Conservation (phyloP, 2,888 invertebrate species). For the Synanthedon myopaeformis region DNA sequence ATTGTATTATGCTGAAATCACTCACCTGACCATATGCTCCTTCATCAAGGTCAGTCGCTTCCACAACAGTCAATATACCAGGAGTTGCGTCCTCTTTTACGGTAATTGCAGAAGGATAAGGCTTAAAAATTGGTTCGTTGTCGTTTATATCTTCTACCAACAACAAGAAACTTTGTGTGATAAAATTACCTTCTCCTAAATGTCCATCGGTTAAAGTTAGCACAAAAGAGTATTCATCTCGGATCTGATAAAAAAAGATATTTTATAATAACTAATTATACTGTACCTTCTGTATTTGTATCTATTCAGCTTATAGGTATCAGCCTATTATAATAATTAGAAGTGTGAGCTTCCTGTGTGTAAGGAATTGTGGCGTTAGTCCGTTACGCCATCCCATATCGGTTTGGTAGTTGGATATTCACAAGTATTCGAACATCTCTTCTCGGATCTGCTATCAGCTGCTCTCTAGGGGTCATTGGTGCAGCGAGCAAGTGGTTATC, state of each 20-base stretch:
- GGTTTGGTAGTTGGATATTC: no score
- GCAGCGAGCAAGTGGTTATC: no score
- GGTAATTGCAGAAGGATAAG: conserved; percentile 85
- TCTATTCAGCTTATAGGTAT: not conserved
- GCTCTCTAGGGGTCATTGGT: no score
- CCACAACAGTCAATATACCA: conserved; percentile 81
- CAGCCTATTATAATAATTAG: no score
- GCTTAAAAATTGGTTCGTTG: conserved; percentile 88
- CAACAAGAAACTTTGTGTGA: conserved; percentile 88
- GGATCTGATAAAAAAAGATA: conserved; percentile 60
- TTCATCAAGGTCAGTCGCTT: conserved; percentile 90
- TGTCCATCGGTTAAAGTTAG: conserved; percentile 90
- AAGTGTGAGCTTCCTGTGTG: no score
- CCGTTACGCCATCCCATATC: no score
- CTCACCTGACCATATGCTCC: conserved; percentile 90
- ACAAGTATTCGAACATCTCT: no score
- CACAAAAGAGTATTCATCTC: conserved; percentile 90
- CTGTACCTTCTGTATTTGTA: no score
- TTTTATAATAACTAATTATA: not conserved
- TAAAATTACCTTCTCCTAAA: conserved; percentile 87
- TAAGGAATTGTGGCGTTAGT: no score
- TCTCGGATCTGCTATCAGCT: no score
- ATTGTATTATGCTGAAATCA: conserved; percentile 3
- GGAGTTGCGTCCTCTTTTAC: conserved; percentile 84
- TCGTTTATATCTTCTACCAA: conserved; percentile 94